phyloP scores from a whole-genome alignment of 30 jellyfish, hydroid and myxozoan genomes.

The Morbakka virulenta region DNA sequence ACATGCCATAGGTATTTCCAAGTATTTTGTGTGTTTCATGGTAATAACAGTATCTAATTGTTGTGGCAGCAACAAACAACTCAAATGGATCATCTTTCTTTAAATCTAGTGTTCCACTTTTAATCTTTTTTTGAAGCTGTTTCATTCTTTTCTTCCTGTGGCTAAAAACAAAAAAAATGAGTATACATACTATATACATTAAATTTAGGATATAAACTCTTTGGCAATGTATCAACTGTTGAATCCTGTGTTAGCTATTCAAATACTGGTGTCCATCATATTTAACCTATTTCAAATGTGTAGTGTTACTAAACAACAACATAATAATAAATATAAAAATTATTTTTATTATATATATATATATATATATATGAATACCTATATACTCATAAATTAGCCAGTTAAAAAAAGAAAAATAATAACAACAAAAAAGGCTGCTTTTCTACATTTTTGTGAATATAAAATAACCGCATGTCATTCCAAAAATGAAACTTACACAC shows the following conservation, averaged over 20 bases:
- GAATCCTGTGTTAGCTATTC: not conserved
- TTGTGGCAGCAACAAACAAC: slow-evolving; percentile 86
- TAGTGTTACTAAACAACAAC: too few species aligned
- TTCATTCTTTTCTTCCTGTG: slow-evolving; percentile 94
- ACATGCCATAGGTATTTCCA: slow-evolving; percentile 98
- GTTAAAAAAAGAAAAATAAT: too few species aligned
- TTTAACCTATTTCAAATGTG: too few species aligned
- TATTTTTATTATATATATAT: too few species aligned
- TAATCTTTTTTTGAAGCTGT: slow-evolving; percentile 80
- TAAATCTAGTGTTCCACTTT: slow-evolving; percentile 88
- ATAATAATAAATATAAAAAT: too few species aligned
- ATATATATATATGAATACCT: too few species aligned
- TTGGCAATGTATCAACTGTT: not conserved
- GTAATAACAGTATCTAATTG: slow-evolving; percentile 86
- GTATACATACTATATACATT: not conserved
- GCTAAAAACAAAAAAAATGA: slow-evolving; percentile 13
- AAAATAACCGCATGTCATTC: too few species aligned
- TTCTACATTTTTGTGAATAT: too few species aligned
- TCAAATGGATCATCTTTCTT: slow-evolving; percentile 96
- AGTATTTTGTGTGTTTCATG: slow-evolving; percentile 91
- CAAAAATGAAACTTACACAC: too few species aligned
- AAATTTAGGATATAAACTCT: not conserved
- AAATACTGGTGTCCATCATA: not conserved
- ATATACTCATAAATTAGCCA: too few species aligned
- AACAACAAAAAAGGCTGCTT: too few species aligned